Percentiles rank a stretch among this genome's conserved stretches.
Evolutionary conservation across 2,888 invertebrate species (phyloP).

Genomic region (Leucophenga montana): DNA sequence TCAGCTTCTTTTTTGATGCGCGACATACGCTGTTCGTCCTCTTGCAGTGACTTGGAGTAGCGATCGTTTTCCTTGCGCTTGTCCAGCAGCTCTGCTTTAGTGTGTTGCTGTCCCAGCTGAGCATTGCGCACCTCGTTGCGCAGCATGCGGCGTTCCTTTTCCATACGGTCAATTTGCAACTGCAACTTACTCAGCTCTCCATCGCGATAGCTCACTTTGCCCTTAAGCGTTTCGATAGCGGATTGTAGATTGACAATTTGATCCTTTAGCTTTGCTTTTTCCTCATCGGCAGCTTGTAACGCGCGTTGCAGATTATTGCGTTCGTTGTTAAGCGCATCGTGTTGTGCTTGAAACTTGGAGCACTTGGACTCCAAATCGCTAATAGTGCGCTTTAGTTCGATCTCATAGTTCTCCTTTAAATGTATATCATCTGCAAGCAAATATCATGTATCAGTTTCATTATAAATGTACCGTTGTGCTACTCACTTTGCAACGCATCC

Average conservation of each 20-base stretch:
- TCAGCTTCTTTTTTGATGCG: constrained; percentile 84
- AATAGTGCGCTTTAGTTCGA: constrained; percentile 69
- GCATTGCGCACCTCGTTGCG: constrained; percentile 74
- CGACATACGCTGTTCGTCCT: constrained; percentile 80
- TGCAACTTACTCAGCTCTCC: constrained; percentile 82
- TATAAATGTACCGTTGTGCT: no score
- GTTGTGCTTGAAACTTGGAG: constrained; percentile 76
- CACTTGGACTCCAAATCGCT: constrained; percentile 67
- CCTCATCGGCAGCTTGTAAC: constrained; percentile 79
- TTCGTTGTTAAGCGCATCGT: constrained; percentile 84
- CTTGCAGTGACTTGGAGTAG: constrained; percentile 81
- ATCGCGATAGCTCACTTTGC: constrained; percentile 85
- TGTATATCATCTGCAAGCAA: constrained; percentile 64
- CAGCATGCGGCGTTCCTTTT: constrained; percentile 81
- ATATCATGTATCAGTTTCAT: not conserved
- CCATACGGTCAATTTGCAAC: constrained; percentile 77
- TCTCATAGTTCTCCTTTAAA: constrained; percentile 69
- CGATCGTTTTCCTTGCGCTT: constrained; percentile 72
- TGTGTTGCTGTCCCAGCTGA: constrained; percentile 69
- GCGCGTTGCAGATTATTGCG: constrained; percentile 84
- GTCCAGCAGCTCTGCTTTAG: constrained; percentile 70
- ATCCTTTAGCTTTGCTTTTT: constrained; percentile 80
- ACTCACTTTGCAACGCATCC: constrained; percentile 66
- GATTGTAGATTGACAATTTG: constrained; percentile 79
- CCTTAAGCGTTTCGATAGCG: constrained; percentile 74